A percentile compares a stretch with the other conserved stretches of the same genome.
Conservation (phyloP, 2,888 invertebrate species). For the Nomada hirtipes region DNA sequence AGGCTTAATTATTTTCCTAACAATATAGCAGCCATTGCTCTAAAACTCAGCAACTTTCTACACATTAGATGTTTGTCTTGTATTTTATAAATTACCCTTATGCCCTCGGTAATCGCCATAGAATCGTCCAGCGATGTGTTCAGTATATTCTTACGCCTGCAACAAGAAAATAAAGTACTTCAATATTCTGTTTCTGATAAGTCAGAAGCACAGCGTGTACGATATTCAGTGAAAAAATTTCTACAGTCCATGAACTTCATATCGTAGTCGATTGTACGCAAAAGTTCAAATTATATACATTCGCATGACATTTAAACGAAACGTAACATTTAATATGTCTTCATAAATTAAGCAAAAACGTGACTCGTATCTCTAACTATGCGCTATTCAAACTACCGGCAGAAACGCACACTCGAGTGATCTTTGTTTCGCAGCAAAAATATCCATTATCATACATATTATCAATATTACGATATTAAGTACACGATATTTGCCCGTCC, state of each 20-base stretch:
- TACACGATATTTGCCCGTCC: too few relatives aligned
- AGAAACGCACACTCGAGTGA: background rate
- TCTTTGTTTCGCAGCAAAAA: background rate
- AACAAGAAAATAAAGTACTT: background rate
- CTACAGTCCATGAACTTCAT: slow-evolving; percentile 16
- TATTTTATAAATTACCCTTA: background rate
- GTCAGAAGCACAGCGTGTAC: background rate
- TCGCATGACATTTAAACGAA: background rate
- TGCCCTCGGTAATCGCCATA: background rate
- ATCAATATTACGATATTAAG: too few relatives aligned
- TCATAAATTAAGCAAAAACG: background rate
- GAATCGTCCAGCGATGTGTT: background rate
- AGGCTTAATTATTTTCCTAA: too few relatives aligned
- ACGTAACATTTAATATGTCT: background rate
- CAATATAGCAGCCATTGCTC: too few relatives aligned
- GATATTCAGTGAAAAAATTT: background rate
- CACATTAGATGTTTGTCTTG: too few relatives aligned
- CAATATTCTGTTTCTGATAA: slow-evolving; percentile 1
- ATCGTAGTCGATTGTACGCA: slow-evolving; percentile 1
- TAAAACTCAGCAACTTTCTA: too few relatives aligned
- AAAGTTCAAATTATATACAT: background rate
- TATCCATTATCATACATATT: background rate
- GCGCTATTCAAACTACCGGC: background rate
- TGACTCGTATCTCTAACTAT: too few relatives aligned
- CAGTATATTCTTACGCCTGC: background rate